A percentile compares a stretch with the other conserved stretches of the same genome.
These are phyloP conservation scores for Phortica magna DNA, from an alignment of 2,888 invertebrate species.

Conservation along the genomic window DNA sequence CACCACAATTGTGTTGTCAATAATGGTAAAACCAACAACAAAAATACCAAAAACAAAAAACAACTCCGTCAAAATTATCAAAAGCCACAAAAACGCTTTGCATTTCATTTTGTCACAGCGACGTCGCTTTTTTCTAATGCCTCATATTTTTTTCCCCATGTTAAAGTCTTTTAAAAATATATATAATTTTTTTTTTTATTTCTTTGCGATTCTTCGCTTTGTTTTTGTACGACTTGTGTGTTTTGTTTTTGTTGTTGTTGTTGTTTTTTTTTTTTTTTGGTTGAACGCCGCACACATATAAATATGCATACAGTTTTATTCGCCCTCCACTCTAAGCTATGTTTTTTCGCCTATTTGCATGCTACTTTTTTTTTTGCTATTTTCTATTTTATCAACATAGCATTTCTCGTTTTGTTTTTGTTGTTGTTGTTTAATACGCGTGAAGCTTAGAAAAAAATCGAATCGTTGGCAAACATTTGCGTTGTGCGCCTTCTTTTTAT, in stretches of 20 bases:
- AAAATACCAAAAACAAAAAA: conserved; percentile 26
- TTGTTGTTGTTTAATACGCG: conserved; percentile 8
- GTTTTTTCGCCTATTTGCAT: background rate
- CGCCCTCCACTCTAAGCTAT: background rate
- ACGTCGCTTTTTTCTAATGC: conserved; percentile 58
- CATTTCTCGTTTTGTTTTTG: conserved; percentile 38
- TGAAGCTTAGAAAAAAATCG: conserved; percentile 45
- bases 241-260: conserved; percentile 56
- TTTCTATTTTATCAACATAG: conserved; percentile 36
- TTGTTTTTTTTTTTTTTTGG: conserved; percentile 50
- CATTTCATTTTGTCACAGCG: conserved; percentile 40
- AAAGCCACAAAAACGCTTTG: conserved; percentile 60
- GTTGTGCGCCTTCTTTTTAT: conserved; percentile 38
- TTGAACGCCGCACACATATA: background rate
- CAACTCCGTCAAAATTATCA: conserved; percentile 14
- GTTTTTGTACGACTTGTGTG: too few species aligned
- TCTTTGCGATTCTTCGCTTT: conserved; percentile 48
- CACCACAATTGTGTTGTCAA: conserved; percentile 49
- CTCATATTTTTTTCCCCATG: background rate
- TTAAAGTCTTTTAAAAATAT: conserved; percentile 31
- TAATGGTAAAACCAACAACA: conserved; percentile 39
- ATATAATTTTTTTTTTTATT: conserved; percentile 63
- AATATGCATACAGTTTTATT: conserved; percentile 35
- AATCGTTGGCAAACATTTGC: conserved; percentile 19
- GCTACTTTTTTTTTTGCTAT: conserved; percentile 37